Evolutionary conservation across 2,113 vertebrate genomes (phyloP).

Genomic region (Sebastes fasciatus): DNA sequence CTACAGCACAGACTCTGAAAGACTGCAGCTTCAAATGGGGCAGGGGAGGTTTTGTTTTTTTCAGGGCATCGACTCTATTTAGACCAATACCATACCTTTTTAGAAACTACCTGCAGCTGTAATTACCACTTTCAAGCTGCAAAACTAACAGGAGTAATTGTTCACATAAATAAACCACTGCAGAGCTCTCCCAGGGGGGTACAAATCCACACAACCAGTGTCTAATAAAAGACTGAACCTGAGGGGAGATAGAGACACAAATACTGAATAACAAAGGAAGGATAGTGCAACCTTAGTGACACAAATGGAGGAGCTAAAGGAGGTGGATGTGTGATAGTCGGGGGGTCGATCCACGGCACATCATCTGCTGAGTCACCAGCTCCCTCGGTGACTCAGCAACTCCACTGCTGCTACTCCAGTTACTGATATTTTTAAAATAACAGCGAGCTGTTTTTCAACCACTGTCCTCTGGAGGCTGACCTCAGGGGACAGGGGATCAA

Average conservation of each 20-base stretch:
- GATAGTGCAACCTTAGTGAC: not conserved
- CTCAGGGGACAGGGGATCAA: not conserved
- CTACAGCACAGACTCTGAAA: not conserved
- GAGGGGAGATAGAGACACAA: not conserved
- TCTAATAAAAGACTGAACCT: conserved; percentile 43
- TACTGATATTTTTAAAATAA: conserved; percentile 22
- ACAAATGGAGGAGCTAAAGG: conserved; percentile 9
- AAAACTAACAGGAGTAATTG: not conserved
- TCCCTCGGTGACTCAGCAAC: conserved; percentile 58
- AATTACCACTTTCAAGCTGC: not conserved
- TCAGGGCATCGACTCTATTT: conserved; percentile 13
- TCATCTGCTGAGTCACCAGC: conserved; percentile 60
- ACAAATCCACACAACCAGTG: conserved; percentile 21
- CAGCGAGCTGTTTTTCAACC: not conserved
- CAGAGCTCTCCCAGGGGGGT: not conserved
- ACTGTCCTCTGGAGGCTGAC: not conserved
- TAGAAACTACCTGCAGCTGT: conserved; percentile 16
- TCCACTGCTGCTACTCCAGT: conserved; percentile 24
- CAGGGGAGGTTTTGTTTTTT: conserved; percentile 2
- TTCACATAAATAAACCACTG: conserved; percentile 39
- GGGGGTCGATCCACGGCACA: conserved; percentile 4
- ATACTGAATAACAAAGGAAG: not conserved
- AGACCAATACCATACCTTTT: not conserved
- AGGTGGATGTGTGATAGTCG: not conserved
- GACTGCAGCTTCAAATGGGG: conserved; percentile 20